Percentiles rank a stretch among this genome's conserved stretches.
Evolutionary conservation across 2,113 vertebrate species (phyloP).

Genomic region (Leiothrix lutea): DNA sequence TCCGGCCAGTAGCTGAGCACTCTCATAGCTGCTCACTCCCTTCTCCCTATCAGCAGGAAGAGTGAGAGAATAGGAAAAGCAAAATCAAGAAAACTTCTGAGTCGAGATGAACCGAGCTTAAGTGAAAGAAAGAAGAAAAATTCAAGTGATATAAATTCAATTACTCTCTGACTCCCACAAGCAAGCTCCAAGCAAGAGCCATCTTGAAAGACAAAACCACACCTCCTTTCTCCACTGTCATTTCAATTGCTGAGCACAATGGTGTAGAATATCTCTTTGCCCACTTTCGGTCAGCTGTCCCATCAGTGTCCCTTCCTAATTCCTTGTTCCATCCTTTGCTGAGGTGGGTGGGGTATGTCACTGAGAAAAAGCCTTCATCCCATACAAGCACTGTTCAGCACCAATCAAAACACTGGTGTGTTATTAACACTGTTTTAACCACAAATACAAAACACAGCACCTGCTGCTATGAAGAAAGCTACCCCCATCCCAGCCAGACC

Average conservation of each 20-base stretch:
- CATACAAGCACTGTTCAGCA: not conserved
- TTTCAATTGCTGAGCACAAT: not conserved
- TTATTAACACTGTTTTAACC: not conserved
- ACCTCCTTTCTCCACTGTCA: not conserved
- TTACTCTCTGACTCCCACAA: not conserved
- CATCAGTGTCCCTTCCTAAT: not conserved
- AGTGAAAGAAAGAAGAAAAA: not conserved
- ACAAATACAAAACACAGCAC: not conserved
- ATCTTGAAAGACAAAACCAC: not conserved
- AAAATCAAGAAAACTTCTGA: not conserved
- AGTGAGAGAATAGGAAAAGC: not conserved
- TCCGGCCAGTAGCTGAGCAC: not conserved
- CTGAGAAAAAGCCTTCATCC: not conserved
- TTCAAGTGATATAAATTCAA: not conserved
- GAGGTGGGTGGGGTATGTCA: not conserved
- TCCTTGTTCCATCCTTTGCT: not conserved
- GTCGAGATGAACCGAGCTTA: not conserved
- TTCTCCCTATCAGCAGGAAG: not conserved
- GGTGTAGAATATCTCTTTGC: not conserved
- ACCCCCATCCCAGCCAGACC: not conserved
- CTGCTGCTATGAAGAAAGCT: not conserved
- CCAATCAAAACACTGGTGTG: not conserved
- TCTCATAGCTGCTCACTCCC: rapidly evolving
- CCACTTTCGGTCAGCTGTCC: not conserved
- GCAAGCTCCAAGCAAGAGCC: not conserved